Base-by-base conservation (phyloP, 2,113 vertebrate genomes). In the Burhinus bistriatus region DNA sequence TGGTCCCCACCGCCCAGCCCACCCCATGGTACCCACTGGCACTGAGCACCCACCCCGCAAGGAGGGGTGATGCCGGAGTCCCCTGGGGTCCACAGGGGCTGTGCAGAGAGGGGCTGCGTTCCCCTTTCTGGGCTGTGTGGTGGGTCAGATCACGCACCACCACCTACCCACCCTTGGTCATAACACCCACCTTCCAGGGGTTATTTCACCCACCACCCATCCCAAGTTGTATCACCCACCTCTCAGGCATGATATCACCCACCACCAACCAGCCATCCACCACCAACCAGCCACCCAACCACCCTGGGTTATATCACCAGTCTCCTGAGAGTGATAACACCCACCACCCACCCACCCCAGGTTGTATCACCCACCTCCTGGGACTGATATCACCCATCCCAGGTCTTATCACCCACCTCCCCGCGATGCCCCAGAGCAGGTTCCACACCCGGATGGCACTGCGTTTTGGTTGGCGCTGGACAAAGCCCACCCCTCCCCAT, bases 381-480 rank as follows among this genome's bases (percentile, higher is more conserved):
- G 54, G 61, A 36, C 23, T 38, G 22, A 2, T 34, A 71, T 7
- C 54, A 71, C 18, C 58, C 55, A 86, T 30, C 19, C n/a, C 80
- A 85, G 16, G 14, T 49, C 32, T 45, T 69, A 7, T 25, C 94
- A 76, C 38, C 84, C 87, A 42, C 69, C 34, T 64, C 66, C 89
- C 79, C 71, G 21, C 0, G 1, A 44, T 4, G n/a, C 54, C 59
- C 44, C 0, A 0, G 45, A 0, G 0, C 93, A 82, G 69, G 51
- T 87, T 65, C 76, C 80, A 51, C 62, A 70, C 42, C 59, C 0
- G 0, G 89, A 26, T 0, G 6, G 76, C 8, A 61, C 58, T 73
- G 83, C 62, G 15, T 90, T 91, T 77, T 71, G n/a, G 72, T 77
- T 88, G 62, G 69, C 1, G 0, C 59, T 1, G 0, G 88, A 40